Conservation (phyloP, 2,113 vertebrate species). For the Leptobrachium ailaonicum region DNA sequence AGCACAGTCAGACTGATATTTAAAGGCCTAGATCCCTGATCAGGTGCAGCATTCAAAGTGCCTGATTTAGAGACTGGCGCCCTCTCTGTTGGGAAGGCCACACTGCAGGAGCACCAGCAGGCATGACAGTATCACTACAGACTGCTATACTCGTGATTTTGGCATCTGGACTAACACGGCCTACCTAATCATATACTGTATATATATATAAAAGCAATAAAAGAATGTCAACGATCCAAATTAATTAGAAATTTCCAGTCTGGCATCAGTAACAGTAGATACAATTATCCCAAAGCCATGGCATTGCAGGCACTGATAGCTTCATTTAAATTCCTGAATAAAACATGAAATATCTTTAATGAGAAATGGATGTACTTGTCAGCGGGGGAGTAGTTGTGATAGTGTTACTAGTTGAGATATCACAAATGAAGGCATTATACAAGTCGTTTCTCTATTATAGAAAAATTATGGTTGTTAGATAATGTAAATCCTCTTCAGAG, state of each 20-base stretch:
- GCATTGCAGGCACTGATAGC: slow-evolving; percentile 77
- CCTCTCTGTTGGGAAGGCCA: too few relatives aligned
- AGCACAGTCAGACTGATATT: too few relatives aligned
- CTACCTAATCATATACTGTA: too few relatives aligned
- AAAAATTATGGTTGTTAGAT: slow-evolving; percentile 71
- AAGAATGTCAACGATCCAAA: slow-evolving; percentile 69
- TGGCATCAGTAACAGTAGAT: slow-evolving; percentile 70
- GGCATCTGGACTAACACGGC: too few relatives aligned
- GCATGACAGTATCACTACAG: too few relatives aligned
- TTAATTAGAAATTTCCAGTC: slow-evolving; percentile 83
- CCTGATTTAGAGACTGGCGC: too few relatives aligned
- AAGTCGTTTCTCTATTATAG: slow-evolving; percentile 69
- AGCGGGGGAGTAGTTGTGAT: slow-evolving; percentile 75
- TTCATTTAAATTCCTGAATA: slow-evolving; percentile 86
- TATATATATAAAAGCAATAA: background rate
- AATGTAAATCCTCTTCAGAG: slow-evolving; percentile 71
- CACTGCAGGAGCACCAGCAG: too few relatives aligned
- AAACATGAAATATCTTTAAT: slow-evolving; percentile 85
- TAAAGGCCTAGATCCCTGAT: too few relatives aligned
- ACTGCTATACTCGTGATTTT: too few relatives aligned
- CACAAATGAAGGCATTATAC: slow-evolving; percentile 74
- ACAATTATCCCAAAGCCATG: slow-evolving; percentile 82
- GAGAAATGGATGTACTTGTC: slow-evolving; percentile 79
- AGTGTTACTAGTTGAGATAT: slow-evolving; percentile 71
- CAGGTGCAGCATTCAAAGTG: too few relatives aligned